phyloP scores from a whole-genome alignment of 2,888 invertebrate species.

The Hydriomena furcata region DNA sequence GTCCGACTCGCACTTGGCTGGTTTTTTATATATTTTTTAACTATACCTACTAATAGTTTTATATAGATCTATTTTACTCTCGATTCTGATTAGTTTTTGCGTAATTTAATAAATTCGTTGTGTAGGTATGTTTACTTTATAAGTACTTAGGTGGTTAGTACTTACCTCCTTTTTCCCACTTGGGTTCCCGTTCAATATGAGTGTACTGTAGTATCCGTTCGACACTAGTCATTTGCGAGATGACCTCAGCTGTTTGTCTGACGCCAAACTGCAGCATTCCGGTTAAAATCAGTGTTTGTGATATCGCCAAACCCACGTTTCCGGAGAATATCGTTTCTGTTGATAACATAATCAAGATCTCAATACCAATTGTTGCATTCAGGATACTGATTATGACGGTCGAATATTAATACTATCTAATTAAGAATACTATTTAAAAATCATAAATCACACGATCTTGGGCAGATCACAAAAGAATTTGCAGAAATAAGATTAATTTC shows the following conservation, averaged over 20 bases:
- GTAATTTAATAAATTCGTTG: background rate
- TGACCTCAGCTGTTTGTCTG: constrained; percentile 87
- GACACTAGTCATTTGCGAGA: constrained; percentile 89
- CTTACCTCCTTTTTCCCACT: constrained; percentile 78
- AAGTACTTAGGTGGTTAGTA: background rate
- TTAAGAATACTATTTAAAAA: too few species aligned
- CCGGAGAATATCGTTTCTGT: constrained; percentile 82
- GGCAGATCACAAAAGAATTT: too few species aligned
- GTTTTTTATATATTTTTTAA: too few species aligned
- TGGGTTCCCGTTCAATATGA: constrained; percentile 85
- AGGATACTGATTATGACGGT: too few species aligned
- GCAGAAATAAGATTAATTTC: too few species aligned
- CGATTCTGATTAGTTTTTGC: too few species aligned
- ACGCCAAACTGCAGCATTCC: constrained; percentile 89
- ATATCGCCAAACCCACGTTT: constrained; percentile 88
- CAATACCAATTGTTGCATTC: too few species aligned
- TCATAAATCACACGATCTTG: too few species aligned
- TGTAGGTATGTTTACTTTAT: background rate
- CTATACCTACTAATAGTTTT: too few species aligned
- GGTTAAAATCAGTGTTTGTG: constrained; percentile 87
- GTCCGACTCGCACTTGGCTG: too few species aligned
- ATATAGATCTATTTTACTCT: too few species aligned
- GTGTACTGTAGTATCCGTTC: constrained; percentile 89
- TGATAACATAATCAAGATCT: background rate
- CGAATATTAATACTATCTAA: too few species aligned